These are phyloP conservation scores for Tipula helvola DNA, from an alignment of 2,888 invertebrate genomes.

Conservation along the genomic window DNA sequence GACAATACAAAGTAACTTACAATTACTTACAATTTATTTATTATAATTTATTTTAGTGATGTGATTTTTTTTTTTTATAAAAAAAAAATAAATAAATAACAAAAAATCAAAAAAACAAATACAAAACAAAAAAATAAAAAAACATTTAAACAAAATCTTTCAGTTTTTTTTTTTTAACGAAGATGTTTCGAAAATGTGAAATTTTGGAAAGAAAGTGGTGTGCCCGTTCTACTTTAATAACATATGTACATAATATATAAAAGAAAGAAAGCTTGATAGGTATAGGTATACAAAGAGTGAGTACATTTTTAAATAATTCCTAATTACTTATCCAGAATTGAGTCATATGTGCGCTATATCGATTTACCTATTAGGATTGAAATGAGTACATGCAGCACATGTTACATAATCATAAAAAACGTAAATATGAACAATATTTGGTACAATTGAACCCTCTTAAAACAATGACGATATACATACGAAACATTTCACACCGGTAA, in stretches of 20 bases:
- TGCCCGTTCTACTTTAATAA: not conserved
- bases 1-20: not conserved
- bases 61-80: not conserved
- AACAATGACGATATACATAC: not conserved
- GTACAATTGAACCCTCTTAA: not conserved
- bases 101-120: not conserved
- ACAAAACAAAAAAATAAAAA: not conserved
- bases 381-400: not conserved
- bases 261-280: not conserved
- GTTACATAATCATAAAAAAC: not conserved
- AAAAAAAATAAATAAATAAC: not conserved
- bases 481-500: not conserved
- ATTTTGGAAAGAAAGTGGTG: not conserved
- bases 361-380: not conserved
- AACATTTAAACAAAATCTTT: not conserved
- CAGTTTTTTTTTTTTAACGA: not conserved
- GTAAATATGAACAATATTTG: not conserved
- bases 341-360: not conserved
- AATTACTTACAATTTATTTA: not conserved
- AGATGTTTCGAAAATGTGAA: not conserved
- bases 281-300: not conserved
- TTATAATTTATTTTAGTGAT: conserved; percentile 4
- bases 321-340: not conserved
- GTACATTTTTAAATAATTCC: not conserved
- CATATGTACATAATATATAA: not conserved